Percentiles rank a stretch among this genome's conserved stretches.
These are phyloP conservation scores for Drosophila erecta DNA, from an alignment of 1,140 invertebrate species.

Conservation along the genomic window DNA sequence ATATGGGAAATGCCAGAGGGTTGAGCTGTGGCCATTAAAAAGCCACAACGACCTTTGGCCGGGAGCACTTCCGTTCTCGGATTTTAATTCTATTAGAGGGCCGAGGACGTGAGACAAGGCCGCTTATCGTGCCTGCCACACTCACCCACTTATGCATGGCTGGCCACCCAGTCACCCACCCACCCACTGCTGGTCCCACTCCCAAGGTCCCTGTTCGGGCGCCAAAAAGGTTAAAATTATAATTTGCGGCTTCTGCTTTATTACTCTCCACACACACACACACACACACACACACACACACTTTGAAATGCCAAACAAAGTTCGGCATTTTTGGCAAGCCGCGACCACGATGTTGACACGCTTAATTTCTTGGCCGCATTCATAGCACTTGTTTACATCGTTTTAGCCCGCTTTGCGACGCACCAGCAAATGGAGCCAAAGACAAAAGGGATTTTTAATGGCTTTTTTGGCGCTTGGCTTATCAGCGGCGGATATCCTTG, in stretches of 20 bases:
- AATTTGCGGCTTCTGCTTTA: conserved; percentile 79
- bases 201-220: conserved; percentile 3
- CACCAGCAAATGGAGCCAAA: conserved; percentile 3
- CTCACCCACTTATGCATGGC: conserved; percentile 6
- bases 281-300: conserved; percentile 43
- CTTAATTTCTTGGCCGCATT: conserved; percentile 80
- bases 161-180: too few relatives aligned
- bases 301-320: conserved; percentile 51
- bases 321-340: conserved; percentile 72
- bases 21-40: conserved; percentile 65
- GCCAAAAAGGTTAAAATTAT: conserved; percentile 78
- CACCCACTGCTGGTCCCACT: background rate
- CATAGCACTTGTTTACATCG: conserved; percentile 76
- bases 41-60: conserved; percentile 70
- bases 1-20: conserved; percentile 54
- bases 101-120: conserved; percentile 23
- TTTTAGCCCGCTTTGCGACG: conserved; percentile 27
- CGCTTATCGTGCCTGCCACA: conserved; percentile 62
- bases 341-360: conserved; percentile 64
- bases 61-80: conserved; percentile 66
- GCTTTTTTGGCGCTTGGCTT: conserved; percentile 61
- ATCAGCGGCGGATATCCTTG: conserved; percentile 74
- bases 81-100: conserved; percentile 77
- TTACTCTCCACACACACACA: conserved; percentile 37
- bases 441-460: conserved; percentile 76